These are phyloP conservation scores for Lates japonicus DNA, from an alignment of 2,797 vertebrate species.

Conservation along the genomic window DNA sequence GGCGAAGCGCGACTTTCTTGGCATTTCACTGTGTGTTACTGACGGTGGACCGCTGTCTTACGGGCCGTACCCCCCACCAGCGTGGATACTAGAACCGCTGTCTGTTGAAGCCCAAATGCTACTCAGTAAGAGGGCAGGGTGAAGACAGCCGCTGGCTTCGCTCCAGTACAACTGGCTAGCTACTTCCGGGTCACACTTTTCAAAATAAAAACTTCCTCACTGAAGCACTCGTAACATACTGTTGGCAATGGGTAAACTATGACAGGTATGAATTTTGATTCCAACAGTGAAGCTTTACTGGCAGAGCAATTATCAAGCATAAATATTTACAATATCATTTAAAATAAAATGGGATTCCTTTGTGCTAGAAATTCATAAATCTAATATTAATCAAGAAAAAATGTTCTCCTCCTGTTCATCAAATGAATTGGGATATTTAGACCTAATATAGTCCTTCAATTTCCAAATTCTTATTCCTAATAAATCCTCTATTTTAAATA, in stretches of 20 bases:
- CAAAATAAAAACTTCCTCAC: constrained; percentile 44
- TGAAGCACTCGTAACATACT: not conserved
- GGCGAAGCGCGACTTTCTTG: constrained; percentile 37
- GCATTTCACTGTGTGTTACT: constrained; percentile 51
- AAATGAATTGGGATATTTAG: no score
- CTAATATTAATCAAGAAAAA: no score
- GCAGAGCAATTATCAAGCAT: not conserved
- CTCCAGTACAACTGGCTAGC: constrained; percentile 55
- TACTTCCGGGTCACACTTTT: constrained; percentile 70
- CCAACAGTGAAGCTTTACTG: not conserved
- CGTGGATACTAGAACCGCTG: not conserved
- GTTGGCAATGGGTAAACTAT: not conserved
- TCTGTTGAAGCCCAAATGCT: not conserved
- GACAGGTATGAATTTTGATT: not conserved
- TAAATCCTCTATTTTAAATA: not conserved
- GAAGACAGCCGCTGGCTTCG: constrained; percentile 49
- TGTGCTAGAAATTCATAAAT: no score
- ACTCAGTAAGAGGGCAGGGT: not conserved
- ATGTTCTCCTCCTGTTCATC: no score
- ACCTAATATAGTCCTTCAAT: not conserved
- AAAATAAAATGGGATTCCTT: no score
- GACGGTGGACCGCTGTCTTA: not conserved
- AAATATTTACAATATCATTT: not conserved
- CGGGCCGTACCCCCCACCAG: constrained; percentile 14
- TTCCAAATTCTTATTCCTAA: no score